Percentiles rank a stretch among this genome's conserved stretches.
Evolutionary conservation across 2,888 invertebrate genomes (phyloP).

Genomic region (Mesodorylaimus sp.): DNA sequence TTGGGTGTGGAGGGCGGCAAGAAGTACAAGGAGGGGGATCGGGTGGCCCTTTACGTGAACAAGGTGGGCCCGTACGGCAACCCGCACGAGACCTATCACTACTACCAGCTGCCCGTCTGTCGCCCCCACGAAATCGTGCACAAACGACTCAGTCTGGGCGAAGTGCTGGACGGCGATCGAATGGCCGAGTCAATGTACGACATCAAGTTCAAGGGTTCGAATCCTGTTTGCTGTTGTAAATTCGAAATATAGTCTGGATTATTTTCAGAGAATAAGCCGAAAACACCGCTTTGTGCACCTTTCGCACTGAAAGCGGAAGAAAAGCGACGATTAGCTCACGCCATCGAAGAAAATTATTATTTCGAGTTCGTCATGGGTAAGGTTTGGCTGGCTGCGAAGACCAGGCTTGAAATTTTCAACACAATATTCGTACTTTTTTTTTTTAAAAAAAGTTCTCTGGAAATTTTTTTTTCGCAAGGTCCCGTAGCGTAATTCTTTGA

Average conservation of each 20-base stretch:
- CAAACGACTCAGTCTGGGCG: conserved; percentile 37
- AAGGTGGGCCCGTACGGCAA: conserved; percentile 41
- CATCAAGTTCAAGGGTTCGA: conserved; percentile 33
- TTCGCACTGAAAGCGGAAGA: conserved; percentile 31
- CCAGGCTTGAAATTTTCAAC: no score
- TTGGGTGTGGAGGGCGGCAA: no score
- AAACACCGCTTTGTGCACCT: conserved; percentile 31
- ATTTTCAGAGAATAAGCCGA: conserved; percentile 29
- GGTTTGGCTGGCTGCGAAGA: no score
- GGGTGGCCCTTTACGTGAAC: conserved; percentile 38
- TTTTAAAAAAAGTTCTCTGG: background rate
- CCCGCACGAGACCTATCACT: conserved; percentile 40
- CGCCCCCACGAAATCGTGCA: conserved; percentile 38
- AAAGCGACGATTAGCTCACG: conserved; percentile 31
- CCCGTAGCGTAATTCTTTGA: no score
- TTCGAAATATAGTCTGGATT: no score
- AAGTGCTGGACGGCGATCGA: conserved; percentile 39
- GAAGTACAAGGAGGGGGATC: no score
- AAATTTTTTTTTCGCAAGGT: background rate
- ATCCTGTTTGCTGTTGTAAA: background rate
- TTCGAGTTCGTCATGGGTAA: conserved; percentile 38
- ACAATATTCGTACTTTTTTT: background rate
- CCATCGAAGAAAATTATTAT: conserved; percentile 39
- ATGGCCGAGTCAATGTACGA: conserved; percentile 38
- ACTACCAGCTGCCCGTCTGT: conserved; percentile 38